Evolutionary conservation across 2,888 invertebrate genomes (phyloP), one percentile per base, ranked within the genome.

Genomic region (Lobophora halterata): DNA sequence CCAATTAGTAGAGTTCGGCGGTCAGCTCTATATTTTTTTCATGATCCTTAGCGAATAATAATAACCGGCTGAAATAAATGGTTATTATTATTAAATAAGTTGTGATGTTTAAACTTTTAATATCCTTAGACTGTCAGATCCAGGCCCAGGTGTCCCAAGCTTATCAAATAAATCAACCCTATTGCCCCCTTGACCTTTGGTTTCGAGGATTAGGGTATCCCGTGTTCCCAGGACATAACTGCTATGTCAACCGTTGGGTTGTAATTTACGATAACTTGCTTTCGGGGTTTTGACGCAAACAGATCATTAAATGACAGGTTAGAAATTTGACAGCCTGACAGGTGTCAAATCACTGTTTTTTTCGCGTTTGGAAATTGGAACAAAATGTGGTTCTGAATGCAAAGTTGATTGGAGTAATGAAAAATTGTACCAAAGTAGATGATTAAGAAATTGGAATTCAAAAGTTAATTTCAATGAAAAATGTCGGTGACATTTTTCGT

Each of bases 121-220:
- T 3, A 14, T 14, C 17, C 3, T 5, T 6, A 5, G 2, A 2
- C 5, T 5, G 8, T 16, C 29, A 23, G 8, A 35, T 25, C 63
- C 68, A 23, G 8, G 36, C 27, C 63, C 68, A 62, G 67, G 66
- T 66, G 68, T 50, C 49, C n/a, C 46, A 44, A 36, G 47, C 47
- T 46, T 60, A 46, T 59, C 52, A 43, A 52, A 64, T 64, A 66
- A 68, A 62, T 61, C 69, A 61, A 58, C 58, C 61, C 61, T 40
- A 36, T 38, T 61, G 57, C 58, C 49, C 63, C 60, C 40, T 42
- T 65, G 69, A 70, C 70, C 71, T 61, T 42, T 58, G 61, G 52
- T 55, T 45, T 46, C 49, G 38, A 46, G 64, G 66, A 62, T 64
- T 69, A 69, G 61, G 63, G 64, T 49, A 51, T 52, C 46, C 41